Evolutionary conservation across 2,797 vertebrate species (phyloP), one percentile per base, ranked within the genome.

Genomic region (Tarsius wallacei): DNA sequence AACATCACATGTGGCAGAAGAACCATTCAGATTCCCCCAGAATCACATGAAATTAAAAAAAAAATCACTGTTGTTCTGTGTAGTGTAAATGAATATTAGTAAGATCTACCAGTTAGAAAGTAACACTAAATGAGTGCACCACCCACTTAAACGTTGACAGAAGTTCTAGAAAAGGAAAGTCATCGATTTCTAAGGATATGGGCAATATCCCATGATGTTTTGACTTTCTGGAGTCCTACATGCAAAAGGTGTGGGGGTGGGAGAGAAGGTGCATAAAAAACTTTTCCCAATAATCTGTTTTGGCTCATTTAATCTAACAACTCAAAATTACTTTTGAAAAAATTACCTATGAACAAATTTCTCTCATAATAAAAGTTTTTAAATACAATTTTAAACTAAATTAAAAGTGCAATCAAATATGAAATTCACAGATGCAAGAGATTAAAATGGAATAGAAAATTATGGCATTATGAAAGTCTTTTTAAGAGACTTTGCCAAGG

Each of bases 381-480:
- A 85, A 92, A 33, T 92, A 73, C 6, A 94, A 83, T 6, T 93
- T 91, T 77, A 31, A 87, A 91, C n/a, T 93, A 55, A 90, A 84
- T 90, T 84, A 82, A 93, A 96, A 94, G 31, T 83, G 14, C 13
- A 96, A 87, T 83, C 59, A 95, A 90, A 87, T 87, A 70, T 64
- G 11, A 90, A 94, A 91, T 73, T n/a, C 68, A 91, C 4, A 53
- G 70, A 78, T 66, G 3, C 8, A 90, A 95, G 22, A 83, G 36
- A 95, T 95, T 80, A 78, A 97, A 90, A 88, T 49, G 4, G 9
- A 93, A 94, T 86, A 61, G 57, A 70, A 87, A 89, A 95, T 64
- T 93, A 47, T 83, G n/a, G 51, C 59, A 94, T 87, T 70, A 64
- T 59, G 14, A 80, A 93, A 91, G 11, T 94, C 28, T 84, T 51